A percentile compares a stretch with the other conserved stretches of the same genome.
phyloP scores from a whole-genome alignment of 2,113 vertebrate genomes.

The Eulemur macaco region DNA sequence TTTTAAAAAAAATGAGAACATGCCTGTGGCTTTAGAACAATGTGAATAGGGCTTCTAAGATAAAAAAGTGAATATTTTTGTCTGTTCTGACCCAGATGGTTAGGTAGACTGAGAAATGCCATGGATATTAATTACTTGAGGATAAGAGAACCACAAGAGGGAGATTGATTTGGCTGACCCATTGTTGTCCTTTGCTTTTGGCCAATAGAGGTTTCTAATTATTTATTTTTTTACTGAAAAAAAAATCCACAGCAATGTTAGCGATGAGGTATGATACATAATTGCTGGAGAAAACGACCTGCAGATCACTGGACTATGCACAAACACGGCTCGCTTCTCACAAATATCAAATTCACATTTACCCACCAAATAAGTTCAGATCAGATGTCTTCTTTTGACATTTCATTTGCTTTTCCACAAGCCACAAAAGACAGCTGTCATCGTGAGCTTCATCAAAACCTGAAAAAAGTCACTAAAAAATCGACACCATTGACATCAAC shows the following conservation, averaged over 20 bases:
- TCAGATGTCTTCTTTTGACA: constrained; percentile 71
- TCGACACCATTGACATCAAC: neutral
- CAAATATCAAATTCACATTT: constrained; percentile 77
- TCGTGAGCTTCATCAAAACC: constrained; percentile 55
- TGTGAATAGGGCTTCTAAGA: constrained; percentile 44
- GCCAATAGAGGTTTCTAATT: constrained; percentile 69
- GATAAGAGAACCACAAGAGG: constrained; percentile 49
- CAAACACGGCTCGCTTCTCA: constrained; percentile 76
- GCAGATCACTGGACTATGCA: constrained; percentile 43
- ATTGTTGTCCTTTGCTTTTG: constrained; percentile 71
- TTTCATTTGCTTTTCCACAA: constrained; percentile 58
- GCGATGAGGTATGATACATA: constrained; percentile 68
- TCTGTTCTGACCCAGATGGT: constrained; percentile 47
- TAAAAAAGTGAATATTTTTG: constrained; percentile 31
- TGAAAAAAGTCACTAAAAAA: constrained; percentile 25
- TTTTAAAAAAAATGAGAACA: neutral
- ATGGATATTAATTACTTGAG: constrained; percentile 68
- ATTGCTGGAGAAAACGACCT: constrained; percentile 67
- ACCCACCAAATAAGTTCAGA: constrained; percentile 71
- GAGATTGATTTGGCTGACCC: constrained; percentile 67
- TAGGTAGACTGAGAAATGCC: constrained; percentile 63
- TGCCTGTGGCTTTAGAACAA: constrained; percentile 20
- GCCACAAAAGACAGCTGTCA: constrained; percentile 53
- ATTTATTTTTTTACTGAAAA: constrained; percentile 67
- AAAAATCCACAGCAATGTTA: constrained; percentile 67